Evolutionary conservation across 2,888 invertebrate genomes (phyloP), one percentile per base, ranked within the genome.

Genomic region (Stramonita haemastoma): DNA sequence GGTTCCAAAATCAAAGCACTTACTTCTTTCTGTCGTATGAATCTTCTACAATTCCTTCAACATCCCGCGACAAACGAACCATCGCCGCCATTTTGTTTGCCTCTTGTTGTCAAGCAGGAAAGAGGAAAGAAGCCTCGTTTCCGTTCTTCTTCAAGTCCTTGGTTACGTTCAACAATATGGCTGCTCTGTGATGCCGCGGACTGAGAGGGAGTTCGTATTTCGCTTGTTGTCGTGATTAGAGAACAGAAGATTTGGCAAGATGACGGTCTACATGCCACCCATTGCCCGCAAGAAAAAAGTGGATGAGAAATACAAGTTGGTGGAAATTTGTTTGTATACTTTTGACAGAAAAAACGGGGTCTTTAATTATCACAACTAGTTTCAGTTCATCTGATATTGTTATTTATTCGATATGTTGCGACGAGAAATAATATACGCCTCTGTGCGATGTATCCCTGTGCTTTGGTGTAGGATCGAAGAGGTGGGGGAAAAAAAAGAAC

Each of bases 51-150:
- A 94, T 93, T 86, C 91, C 92, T 90, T 93, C 93, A 87, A 93
- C 93, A 91, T 94, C 92, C 79, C 91, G 91, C 60, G 91, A 89
- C 92, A 95, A 93, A 90, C 93, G 94, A 87, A 95, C 94, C 94
- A 95, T 93, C 87, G 95, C 94, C 94, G 95, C 95, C 95, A 95
- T 95, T 88, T 94, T 95, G 94, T 93, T 93, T 92, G 87, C 56
- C 90, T 83, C 81, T 83, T 93, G 93, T 94, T 93, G 93, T 93
- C 92, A 94, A 88, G 90, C 60, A 89, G 87, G 89, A 36, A 77
- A 89, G 46, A 46, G 84, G 46, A 29, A 70, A 83, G 11, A 8
- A 89, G 83, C 90, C 90, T 90, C 90, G 87, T n/a, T 90, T 90
- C 89, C 90, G 89, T 70, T 46, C 77, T 70, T 46, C 77, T 46